Percentiles rank a stretch among this genome's conserved stretches.
These are phyloP conservation scores for Mythimna vitellina DNA, from an alignment of 2,888 invertebrate genomes.

Conservation along the genomic window DNA sequence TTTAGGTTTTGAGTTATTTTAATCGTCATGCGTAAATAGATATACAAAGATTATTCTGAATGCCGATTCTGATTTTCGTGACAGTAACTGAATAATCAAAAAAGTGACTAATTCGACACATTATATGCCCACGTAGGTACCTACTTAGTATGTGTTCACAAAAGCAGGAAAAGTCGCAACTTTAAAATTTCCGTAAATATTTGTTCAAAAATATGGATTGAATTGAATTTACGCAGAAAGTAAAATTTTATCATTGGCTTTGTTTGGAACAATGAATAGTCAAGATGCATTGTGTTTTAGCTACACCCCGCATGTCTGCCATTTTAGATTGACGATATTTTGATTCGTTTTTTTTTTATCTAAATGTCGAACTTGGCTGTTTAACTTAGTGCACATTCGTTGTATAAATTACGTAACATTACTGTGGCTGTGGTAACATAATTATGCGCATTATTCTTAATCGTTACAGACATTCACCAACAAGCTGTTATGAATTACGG, in stretches of 20 bases:
- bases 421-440: no score
- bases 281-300: conserved; percentile 8
- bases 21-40: no score
- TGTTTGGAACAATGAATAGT: neutral
- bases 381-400: neutral
- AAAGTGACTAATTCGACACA: no score
- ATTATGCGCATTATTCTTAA: neutral
- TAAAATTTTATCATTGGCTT: neutral
- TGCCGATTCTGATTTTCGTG: no score
- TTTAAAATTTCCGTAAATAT: neutral
- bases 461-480: neutral
- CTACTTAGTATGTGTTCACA: neutral
- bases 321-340: neutral
- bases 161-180: neutral
- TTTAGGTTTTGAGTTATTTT: neutral
- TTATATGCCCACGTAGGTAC: no score
- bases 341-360: neutral
- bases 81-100: no score
- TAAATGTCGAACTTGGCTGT: neutral
- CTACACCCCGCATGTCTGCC: neutral
- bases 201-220: neutral
- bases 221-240: neutral
- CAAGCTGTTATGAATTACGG: neutral
- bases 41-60: no score
- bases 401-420: neutral